These are phyloP conservation scores for Darevskia mixta DNA, from an alignment of 2,797 vertebrate species.

Conservation along the genomic window DNA sequence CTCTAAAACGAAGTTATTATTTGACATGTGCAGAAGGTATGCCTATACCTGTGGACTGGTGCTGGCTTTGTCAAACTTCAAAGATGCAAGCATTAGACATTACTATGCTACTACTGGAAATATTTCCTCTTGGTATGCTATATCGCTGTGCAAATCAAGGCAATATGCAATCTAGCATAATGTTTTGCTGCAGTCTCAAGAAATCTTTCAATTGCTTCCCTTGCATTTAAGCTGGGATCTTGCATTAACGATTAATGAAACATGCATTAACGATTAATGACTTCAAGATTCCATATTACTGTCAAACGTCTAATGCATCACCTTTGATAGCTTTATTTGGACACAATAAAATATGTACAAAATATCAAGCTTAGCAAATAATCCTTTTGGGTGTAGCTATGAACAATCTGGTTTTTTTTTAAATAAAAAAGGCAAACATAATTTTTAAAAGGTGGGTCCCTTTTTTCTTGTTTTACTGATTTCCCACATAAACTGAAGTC, in stretches of 20 bases:
- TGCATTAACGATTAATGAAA: slow-evolving; percentile 70
- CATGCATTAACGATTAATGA: slow-evolving; percentile 65
- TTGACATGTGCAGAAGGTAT: background rate
- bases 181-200: slow-evolving; percentile 58
- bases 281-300: slow-evolving; percentile 72
- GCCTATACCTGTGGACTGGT: slow-evolving; percentile 7
- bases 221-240: slow-evolving; percentile 65
- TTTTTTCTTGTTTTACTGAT: background rate
- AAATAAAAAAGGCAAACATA: background rate
- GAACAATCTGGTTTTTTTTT: slow-evolving; percentile 25
- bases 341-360: slow-evolving; percentile 71
- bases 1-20: background rate
- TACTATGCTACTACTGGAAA: slow-evolving; percentile 49
- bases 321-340: slow-evolving; percentile 74
- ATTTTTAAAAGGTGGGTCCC: background rate
- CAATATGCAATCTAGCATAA: slow-evolving; percentile 53
- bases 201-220: slow-evolving; percentile 66
- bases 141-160: slow-evolving; percentile 68
- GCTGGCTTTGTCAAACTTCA: slow-evolving; percentile 23
- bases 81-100: slow-evolving; percentile 28
- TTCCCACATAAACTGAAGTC: background rate
- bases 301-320: slow-evolving; percentile 74
- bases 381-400: slow-evolving; percentile 53
- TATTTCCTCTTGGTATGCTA: slow-evolving; percentile 47
- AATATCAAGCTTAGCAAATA: slow-evolving; percentile 62